Evolutionary conservation across 2,113 vertebrate species (phyloP), one percentile per base, ranked within the genome.

Genomic region (Sander lucioperca): DNA sequence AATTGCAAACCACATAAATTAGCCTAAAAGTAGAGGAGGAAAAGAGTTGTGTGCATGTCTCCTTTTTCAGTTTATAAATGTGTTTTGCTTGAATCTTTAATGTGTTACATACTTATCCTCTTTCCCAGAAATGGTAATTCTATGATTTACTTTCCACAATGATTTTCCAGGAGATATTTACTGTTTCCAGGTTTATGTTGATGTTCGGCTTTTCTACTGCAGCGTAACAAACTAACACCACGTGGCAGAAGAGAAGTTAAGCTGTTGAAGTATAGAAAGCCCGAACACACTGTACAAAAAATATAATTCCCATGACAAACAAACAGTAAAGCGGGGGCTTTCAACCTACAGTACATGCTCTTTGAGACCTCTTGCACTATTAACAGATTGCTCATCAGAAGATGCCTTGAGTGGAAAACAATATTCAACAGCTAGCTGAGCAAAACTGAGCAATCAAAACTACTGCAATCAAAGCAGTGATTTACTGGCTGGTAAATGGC

Each of bases 1-100:
- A 82, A 69, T 67, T 82, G 58, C 72, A 89, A 87, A 89, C 66
- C 79, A 87, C 83, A 93, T 86, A 88, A 92, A 94, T 92, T 80
- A 80, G 83, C 82, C 77, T 76, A 68, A 88, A 89, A 78, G 84
- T 77, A 73, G 75, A 87, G 57, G 19, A 6, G 85, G 77, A 84
- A 85, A 75, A 36, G 63, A 76, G 57, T 86, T 59, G 8, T 59
- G 5, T 45, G 8, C 16, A 3, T 43, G 15, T 64, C 8, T 53
- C 13, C 6, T 27, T 74, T 76, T 48, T 43, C 53, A 63, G 6
- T 68, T 71, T 18, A 72, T 39, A n/a, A 27, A 63, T 53, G 12
- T 47, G 25, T 82, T 86, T 71, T 59, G 77, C 54, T 74, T 75
- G 0, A 63, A 54, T 56, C 30, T 48, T 48, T 8, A 61, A 57